phyloP scores from a whole-genome alignment of 2,888 invertebrate species.

The Branchinecta sandiegonensis region DNA sequence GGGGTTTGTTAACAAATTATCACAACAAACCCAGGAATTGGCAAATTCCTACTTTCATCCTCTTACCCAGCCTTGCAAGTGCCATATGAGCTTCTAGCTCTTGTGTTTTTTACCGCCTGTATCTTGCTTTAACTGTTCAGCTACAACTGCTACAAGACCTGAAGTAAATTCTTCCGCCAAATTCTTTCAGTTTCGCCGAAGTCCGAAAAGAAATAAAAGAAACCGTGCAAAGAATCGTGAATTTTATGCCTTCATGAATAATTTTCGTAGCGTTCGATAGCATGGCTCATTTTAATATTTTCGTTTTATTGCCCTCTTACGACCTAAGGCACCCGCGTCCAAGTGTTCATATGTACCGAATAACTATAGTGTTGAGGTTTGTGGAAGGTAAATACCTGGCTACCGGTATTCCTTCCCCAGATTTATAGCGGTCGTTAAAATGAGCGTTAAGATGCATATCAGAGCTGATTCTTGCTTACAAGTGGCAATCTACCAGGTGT shows the following conservation, averaged over 20 bases:
- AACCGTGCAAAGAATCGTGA: too few species aligned
- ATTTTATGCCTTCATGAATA: not conserved
- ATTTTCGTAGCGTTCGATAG: not conserved
- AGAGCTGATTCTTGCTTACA: not conserved
- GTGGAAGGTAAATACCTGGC: conserved; percentile 7
- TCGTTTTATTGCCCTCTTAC: not conserved
- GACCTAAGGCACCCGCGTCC: not conserved
- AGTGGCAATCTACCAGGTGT: not conserved
- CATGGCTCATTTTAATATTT: conserved; percentile 13
- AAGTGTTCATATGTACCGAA: not conserved
- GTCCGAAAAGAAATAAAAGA: too few species aligned
- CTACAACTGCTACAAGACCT: too few species aligned
- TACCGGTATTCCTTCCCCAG: conserved; percentile 5
- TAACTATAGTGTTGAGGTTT: conserved; percentile 8
- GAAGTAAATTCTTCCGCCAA: too few species aligned
- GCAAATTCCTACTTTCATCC: too few species aligned
- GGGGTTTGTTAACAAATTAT: too few species aligned
- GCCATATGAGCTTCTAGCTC: too few species aligned
- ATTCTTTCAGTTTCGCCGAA: too few species aligned
- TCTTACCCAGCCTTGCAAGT: too few species aligned
- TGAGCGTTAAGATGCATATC: conserved; percentile 6
- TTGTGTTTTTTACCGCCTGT: too few species aligned
- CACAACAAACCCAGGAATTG: too few species aligned
- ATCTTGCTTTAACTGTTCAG: too few species aligned
- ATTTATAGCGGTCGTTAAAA: not conserved